A percentile compares a stretch with the other conserved stretches of the same genome.
Conservation (phyloP, 2,797 vertebrate species). For the Podargus strigoides region DNA sequence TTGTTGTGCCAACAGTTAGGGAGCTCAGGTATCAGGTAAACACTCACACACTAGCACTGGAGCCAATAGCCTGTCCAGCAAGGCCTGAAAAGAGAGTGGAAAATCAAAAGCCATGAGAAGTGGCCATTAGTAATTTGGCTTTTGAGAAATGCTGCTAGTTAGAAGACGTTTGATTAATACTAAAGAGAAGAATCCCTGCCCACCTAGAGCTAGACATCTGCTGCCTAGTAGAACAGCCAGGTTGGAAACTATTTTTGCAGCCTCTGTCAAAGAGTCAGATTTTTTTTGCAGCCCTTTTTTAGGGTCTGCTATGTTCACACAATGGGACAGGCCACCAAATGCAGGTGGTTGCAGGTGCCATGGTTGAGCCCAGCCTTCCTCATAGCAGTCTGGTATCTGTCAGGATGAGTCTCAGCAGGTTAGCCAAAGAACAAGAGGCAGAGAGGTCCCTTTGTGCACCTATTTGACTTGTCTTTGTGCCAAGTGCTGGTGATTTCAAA, state of each 20-base stretch:
- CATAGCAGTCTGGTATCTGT: neutral
- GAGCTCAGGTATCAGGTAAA: neutral
- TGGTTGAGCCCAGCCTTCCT: neutral
- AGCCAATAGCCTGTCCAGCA: neutral
- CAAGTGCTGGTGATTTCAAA: neutral
- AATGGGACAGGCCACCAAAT: neutral
- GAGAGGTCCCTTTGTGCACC: neutral
- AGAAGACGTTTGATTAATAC: neutral
- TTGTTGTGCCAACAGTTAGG: neutral
- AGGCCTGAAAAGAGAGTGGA: neutral
- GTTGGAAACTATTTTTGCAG: neutral
- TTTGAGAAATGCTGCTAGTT: neutral
- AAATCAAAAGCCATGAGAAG: neutral
- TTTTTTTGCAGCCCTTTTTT: neutral
- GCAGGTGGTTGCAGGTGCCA: neutral
- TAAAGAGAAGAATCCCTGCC: neutral
- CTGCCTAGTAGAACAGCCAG: neutral
- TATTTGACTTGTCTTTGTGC: neutral
- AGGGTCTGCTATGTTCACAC: neutral
- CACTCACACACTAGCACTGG: neutral
- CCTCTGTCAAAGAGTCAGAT: neutral
- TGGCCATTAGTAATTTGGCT: neutral
- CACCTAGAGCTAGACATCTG: neutral
- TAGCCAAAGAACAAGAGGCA: neutral
- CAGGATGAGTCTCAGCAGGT: neutral